A percentile compares a stretch with the other conserved stretches of the same genome.
phyloP scores from a whole-genome alignment of 2,888 invertebrate genomes.

The Mystacides longicornis region DNA sequence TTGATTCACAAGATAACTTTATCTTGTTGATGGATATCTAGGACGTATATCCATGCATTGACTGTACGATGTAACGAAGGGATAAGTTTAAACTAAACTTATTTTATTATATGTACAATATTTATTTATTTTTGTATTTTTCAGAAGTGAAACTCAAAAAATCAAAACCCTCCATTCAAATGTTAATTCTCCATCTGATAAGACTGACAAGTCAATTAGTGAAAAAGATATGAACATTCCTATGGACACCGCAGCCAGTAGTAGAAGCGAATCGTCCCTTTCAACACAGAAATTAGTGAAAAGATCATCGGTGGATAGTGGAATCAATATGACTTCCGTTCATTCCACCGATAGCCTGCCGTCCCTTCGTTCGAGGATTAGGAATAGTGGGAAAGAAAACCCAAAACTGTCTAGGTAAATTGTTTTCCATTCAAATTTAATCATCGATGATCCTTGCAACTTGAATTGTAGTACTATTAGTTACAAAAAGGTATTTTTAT shows the following conservation, averaged over 20 bases:
- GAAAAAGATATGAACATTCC: constrained; percentile 24
- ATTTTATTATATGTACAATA: not conserved
- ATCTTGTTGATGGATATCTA: no score
- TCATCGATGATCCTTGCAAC: no score
- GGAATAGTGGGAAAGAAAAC: constrained; percentile 31
- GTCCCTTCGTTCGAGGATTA: constrained; percentile 27
- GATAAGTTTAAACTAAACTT: no score
- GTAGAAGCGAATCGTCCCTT: constrained; percentile 15
- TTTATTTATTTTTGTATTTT: constrained; percentile 18
- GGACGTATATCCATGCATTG: no score
- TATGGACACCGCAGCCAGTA: constrained; percentile 23
- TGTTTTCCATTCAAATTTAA: no score
- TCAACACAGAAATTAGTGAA: constrained; percentile 47
- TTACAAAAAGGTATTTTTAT: no score
- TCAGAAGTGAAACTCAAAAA: constrained; percentile 41
- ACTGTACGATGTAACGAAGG: no score
- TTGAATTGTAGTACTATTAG: no score
- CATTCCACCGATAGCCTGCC: constrained; percentile 35
- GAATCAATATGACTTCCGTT: constrained; percentile 59
- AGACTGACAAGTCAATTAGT: constrained; percentile 9
- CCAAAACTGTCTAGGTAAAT: constrained; percentile 41
- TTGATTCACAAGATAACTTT: no score
- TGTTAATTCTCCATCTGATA: constrained; percentile 17
- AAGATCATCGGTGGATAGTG: constrained; percentile 70
- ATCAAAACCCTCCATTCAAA: constrained; percentile 44